phyloP scores from a whole-genome alignment of 2,797 vertebrate genomes.

The Knipowitschia caucasica region DNA sequence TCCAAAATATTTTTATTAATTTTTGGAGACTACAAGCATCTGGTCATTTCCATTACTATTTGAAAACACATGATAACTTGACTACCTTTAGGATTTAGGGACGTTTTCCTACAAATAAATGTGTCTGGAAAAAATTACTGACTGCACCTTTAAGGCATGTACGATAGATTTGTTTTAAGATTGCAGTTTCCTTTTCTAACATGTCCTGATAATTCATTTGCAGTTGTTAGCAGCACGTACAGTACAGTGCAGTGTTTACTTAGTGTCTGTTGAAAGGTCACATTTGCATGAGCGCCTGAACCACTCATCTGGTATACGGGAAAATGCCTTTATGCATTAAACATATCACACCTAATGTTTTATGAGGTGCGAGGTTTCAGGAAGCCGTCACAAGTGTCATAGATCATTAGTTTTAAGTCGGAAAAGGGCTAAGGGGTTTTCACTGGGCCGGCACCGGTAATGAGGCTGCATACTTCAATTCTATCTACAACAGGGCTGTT shows the following conservation, averaged over 20 bases:
- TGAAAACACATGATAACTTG: no score
- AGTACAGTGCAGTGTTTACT: constrained; percentile 34
- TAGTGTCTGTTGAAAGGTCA: constrained; percentile 44
- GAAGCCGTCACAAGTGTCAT: constrained; percentile 40
- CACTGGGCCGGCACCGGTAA: constrained; percentile 2
- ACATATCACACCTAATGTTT: constrained; percentile 45
- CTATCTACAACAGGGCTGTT: constrained; percentile 44
- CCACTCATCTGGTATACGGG: constrained; percentile 18
- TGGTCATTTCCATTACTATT: no score
- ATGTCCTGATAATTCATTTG: constrained; percentile 4
- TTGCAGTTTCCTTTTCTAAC: not conserved
- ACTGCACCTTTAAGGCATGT: no score
- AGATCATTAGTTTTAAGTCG: constrained; percentile 30
- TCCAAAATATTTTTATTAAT: no score
- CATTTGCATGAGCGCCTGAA: constrained; percentile 43
- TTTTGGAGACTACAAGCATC: no score
- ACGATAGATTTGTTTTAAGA: not conserved
- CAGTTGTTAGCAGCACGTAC: constrained; percentile 20
- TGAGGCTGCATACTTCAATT: constrained; percentile 10
- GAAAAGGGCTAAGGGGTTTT: constrained; percentile 17
- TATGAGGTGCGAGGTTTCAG: constrained; percentile 30
- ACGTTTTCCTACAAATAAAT: no score
- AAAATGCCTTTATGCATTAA: constrained; percentile 46
- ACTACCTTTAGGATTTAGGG: no score
- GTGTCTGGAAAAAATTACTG: no score